Conservation (phyloP, 1,140 invertebrate genomes). For the Bombus haemorrhoidalis region DNA sequence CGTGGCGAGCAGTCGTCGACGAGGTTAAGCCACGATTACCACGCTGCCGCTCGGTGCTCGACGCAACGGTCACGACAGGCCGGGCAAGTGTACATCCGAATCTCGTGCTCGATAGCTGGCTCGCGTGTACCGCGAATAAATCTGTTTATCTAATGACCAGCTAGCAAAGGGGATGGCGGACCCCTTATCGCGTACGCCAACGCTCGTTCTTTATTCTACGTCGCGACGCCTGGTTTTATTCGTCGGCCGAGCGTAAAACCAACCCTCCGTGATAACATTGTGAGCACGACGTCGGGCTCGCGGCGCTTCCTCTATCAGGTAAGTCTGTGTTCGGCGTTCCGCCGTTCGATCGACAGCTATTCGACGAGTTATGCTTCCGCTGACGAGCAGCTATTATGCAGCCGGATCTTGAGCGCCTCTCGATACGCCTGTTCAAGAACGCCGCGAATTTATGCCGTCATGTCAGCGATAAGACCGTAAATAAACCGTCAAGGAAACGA, state of each 20-base stretch:
- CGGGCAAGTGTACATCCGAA: constrained; percentile 36
- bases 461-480: too few species aligned
- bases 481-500: background rate
- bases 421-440: constrained; percentile 1
- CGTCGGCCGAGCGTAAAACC: constrained; percentile 37
- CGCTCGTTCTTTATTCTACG: constrained; percentile 44
- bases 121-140: constrained; percentile 49
- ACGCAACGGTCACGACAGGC: constrained; percentile 28
- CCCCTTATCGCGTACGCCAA: constrained; percentile 30
- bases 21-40: constrained; percentile 36
- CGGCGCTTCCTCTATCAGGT: constrained; percentile 44
- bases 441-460: constrained; percentile 2
- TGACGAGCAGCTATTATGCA: constrained; percentile 27
- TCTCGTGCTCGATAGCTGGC: constrained; percentile 36
- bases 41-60: background rate
- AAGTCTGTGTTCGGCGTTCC: constrained; percentile 40
- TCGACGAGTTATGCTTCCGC: constrained; percentile 35
- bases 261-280: constrained; percentile 31
- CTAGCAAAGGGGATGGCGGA: background rate
- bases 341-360: constrained; percentile 39
- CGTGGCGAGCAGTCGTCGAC: background rate
- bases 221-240: constrained; percentile 35
- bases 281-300: constrained; percentile 21
- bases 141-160: constrained; percentile 49
- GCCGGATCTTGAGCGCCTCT: background rate